These are phyloP conservation scores for Castor canadensis DNA, from an alignment of 2,113 vertebrate genomes.

Conservation along the genomic window DNA sequence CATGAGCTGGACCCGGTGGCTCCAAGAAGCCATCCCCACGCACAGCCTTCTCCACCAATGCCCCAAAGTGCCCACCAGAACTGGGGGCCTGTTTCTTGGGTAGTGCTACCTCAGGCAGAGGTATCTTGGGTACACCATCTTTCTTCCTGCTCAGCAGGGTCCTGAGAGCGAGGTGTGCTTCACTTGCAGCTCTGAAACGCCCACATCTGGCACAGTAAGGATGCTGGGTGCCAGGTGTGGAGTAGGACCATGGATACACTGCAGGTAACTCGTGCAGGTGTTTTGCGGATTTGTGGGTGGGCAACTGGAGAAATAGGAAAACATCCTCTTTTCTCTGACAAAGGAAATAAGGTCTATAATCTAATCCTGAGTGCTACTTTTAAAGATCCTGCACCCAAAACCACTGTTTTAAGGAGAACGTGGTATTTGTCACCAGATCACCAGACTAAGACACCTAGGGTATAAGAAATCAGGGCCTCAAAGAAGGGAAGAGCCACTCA, in stretches of 20 bases:
- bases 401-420: too few relatives aligned
- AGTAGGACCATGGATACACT: neutral
- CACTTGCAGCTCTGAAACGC: rapidly evolving
- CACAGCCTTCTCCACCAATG: neutral
- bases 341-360: neutral
- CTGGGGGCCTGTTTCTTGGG: too few relatives aligned
- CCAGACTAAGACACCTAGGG: too few relatives aligned
- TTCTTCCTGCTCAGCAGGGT: too few relatives aligned
- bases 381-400: neutral
- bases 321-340: neutral
- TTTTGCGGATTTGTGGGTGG: neutral
- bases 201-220: neutral
- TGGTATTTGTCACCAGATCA: neutral
- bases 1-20: neutral
- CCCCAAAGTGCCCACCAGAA: neutral
- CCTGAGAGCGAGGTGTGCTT: rapidly evolving
- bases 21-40: neutral
- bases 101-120: neutral
- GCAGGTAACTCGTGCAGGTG: neutral
- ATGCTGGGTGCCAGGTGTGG: neutral
- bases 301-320: neutral
- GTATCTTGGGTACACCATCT: rapidly evolving
- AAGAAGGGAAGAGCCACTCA: neutral
- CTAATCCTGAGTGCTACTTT: rapidly evolving
- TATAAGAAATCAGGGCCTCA: too few relatives aligned